phyloP scores from a whole-genome alignment of 2,888 invertebrate species.

The Corythucha ciliata region DNA sequence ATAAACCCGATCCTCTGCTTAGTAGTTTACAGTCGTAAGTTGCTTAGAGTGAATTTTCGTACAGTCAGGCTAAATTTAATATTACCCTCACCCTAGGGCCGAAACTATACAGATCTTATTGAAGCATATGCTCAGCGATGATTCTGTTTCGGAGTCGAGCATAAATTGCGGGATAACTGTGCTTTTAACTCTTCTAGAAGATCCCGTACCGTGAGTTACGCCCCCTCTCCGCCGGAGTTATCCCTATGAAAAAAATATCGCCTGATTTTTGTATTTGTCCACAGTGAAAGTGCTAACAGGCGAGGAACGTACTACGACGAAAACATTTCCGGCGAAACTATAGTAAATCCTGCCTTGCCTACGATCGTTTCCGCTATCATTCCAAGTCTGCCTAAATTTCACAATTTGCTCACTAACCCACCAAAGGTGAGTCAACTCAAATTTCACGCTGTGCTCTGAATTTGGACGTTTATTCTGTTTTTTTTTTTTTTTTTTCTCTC shows the following conservation, averaged over 20 bases:
- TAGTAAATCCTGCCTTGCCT: constrained; percentile 44
- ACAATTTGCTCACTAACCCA: constrained; percentile 57
- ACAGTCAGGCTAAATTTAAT: not conserved
- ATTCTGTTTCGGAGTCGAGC: constrained; percentile 56
- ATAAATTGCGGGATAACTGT: constrained; percentile 72
- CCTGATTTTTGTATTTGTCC: not conserved
- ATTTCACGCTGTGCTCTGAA: not conserved
- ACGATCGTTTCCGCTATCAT: constrained; percentile 55
- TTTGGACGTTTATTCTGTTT: not conserved
- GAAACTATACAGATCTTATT: constrained; percentile 60
- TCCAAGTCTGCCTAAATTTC: constrained; percentile 59
- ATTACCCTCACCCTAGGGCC: constrained; percentile 43
- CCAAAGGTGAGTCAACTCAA: constrained; percentile 47
- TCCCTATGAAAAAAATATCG: not conserved
- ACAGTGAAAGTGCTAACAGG: constrained; percentile 17
- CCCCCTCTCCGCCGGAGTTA: too few species aligned
- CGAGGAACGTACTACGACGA: constrained; percentile 18
- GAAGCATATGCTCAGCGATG: constrained; percentile 58
- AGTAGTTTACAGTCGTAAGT: constrained; percentile 64
- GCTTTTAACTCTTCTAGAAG: constrained; percentile 60
- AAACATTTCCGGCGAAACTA: not conserved
- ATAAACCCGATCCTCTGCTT: constrained; percentile 61
- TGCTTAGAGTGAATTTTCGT: constrained; percentile 21
- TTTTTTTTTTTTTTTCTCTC: constrained; percentile 13
- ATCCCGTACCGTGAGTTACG: constrained; percentile 43